Evolutionary conservation across 1,140 invertebrate species (phyloP).

Genomic region (Drosophila yakuba): DNA sequence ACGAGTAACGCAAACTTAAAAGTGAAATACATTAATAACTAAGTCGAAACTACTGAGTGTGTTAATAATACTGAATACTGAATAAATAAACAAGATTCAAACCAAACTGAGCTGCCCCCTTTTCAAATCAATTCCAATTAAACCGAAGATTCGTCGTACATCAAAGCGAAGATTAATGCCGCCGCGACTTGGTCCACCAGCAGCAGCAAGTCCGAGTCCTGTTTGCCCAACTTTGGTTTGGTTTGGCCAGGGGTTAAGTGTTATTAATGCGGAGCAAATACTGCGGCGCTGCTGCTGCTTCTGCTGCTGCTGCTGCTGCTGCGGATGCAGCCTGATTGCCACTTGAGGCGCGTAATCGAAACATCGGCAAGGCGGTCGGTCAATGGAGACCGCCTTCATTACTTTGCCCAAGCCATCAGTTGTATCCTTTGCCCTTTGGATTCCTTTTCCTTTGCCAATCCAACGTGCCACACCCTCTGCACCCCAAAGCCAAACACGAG

Average conservation of each 20-base stretch:
- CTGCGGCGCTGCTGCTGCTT: conserved; percentile 4
- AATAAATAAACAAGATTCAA: conserved; percentile 71
- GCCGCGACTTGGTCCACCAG: conserved; percentile 8
- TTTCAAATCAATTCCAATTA: conserved; percentile 59
- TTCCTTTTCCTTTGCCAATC: background rate
- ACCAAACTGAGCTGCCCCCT: background rate
- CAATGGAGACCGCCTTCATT: conserved; percentile 59
- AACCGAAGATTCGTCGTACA: background rate
- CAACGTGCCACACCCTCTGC: background rate
- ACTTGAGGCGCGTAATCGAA: conserved; percentile 64
- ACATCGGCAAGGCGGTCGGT: conserved; percentile 65
- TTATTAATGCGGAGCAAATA: conserved; percentile 65
- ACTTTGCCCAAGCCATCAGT: conserved; percentile 44
- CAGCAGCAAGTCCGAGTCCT: background rate
- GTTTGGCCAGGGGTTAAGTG: conserved; percentile 47
- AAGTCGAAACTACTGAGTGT: conserved; percentile 82
- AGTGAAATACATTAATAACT: conserved; percentile 64
- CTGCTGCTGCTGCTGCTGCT: too few species aligned
- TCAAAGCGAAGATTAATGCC: conserved; percentile 43
- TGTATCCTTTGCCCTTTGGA: background rate
- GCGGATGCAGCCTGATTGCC: conserved; percentile 50
- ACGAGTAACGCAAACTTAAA: conserved; percentile 31
- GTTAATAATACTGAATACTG: conserved; percentile 74
- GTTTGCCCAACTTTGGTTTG: conserved; percentile 29
- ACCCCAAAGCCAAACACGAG: conserved; percentile 34